Evolutionary conservation across 2,113 vertebrate species (phyloP), one percentile per base, ranked within the genome.

Genomic region (Phylloscopus trochilus): DNA sequence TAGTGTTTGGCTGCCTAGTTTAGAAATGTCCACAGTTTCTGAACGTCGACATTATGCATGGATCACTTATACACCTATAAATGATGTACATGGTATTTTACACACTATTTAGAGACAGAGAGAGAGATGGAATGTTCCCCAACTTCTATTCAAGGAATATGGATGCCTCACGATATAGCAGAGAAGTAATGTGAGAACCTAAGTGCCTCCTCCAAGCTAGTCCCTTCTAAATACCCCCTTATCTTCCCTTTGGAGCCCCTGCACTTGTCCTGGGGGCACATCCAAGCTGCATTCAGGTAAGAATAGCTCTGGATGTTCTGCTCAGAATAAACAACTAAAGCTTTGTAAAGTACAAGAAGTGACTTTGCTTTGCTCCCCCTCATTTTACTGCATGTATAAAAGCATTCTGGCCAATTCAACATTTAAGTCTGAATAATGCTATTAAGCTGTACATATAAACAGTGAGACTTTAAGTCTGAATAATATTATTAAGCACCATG

Each of bases 131-230:
- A 96, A 95, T 97, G 96, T 96, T 95, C 95, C 9, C 62, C 88
- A 93, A 96, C 83, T 93, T 95, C 95, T 96, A 97, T 96, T 90
- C 93, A 96, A 96, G 94, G 96, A 95, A 89, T 90, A 97, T 27
- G 73, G 83, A 96, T 94, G 93, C 92, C 94, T 96, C 93, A 96
- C 7, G 88, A 96, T 96, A 96, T 90, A 96, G 95, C 79, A 87
- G 56, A 83, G 88, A 84, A 44, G 94, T 96, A 94, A 95, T 7
- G 30, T 95, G 94, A 96, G 93, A 95, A 89, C 73, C 16, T 69
- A 59, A 87, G 76, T 76, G 91, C 86, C 92, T 93, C 59, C 92
- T 93, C 86, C 86, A 86, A 89, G 69, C 52, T 10, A 95, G 77
- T 93, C 66, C 56, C 64, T 89, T 95, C 73, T 86, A 88, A 90